Evolutionary conservation across 2,888 invertebrate species (phyloP).

Genomic region (Ommatoiulus sabulosus): DNA sequence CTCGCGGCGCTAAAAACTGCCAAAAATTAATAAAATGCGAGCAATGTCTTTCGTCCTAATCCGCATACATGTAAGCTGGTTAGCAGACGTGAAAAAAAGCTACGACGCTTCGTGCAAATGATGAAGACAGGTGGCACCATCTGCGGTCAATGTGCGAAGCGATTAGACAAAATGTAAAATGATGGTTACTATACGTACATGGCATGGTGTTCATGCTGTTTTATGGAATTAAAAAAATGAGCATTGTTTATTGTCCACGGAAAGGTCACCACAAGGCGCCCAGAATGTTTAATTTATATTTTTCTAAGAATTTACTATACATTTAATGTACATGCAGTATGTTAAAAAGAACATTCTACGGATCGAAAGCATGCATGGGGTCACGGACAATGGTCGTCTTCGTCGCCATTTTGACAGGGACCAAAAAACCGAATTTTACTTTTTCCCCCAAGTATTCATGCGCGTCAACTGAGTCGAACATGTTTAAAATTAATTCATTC

Average conservation of each 20-base stretch:
- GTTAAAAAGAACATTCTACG: background rate
- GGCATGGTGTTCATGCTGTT: background rate
- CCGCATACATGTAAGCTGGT: background rate
- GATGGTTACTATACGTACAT: background rate
- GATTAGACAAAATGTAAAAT: background rate
- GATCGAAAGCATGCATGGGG: background rate
- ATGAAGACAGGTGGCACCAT: background rate
- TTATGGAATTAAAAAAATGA: background rate
- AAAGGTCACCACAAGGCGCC: too few relatives aligned
- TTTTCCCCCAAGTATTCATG: too few relatives aligned
- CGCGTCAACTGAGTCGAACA: too few relatives aligned
- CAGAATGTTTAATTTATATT: background rate
- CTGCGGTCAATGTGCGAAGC: background rate
- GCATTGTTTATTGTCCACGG: background rate
- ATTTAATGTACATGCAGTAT: background rate
- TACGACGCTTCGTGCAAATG: background rate
- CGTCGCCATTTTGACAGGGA: too few relatives aligned
- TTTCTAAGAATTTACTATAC: background rate
- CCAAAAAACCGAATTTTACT: too few relatives aligned
- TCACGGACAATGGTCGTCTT: too few relatives aligned
- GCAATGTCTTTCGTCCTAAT: background rate
- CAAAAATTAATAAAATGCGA: background rate
- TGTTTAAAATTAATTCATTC: too few relatives aligned
- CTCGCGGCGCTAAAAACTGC: background rate
- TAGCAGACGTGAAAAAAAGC: background rate